Conservation (phyloP, 2,797 vertebrate species). For the Fratercula arctica region DNA sequence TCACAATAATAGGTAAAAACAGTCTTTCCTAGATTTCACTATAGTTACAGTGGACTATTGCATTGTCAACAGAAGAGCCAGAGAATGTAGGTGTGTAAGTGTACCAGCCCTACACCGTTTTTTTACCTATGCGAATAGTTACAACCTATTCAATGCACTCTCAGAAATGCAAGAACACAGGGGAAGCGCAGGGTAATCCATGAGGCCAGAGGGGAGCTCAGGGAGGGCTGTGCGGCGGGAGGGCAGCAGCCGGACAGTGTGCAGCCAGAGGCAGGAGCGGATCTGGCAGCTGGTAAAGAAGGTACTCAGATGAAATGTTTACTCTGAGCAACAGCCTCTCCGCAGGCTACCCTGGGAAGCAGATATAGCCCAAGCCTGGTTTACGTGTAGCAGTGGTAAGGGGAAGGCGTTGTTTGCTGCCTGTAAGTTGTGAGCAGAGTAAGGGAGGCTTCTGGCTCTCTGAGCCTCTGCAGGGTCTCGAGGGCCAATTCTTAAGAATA, state of each 20-base stretch:
- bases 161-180: background rate
- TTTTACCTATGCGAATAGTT: background rate
- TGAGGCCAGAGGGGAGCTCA: background rate
- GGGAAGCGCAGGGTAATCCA: background rate
- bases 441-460: background rate
- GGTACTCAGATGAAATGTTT: background rate
- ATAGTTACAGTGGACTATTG: background rate
- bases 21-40: background rate
- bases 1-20: background rate
- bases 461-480: background rate
- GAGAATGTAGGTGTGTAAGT: background rate
- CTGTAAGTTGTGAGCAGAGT: background rate
- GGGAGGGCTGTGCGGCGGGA: background rate
- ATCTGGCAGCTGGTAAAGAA: background rate
- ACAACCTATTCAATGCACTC: background rate
- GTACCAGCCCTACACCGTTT: background rate
- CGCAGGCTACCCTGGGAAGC: background rate
- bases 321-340: background rate
- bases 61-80: background rate
- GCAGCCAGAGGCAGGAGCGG: background rate
- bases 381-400: accelerated
- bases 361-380: background rate
- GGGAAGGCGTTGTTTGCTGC: background rate
- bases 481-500: background rate
- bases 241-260: background rate